These are phyloP conservation scores for Hyphantria cunea DNA, from an alignment of 1,140 invertebrate species.

Conservation along the genomic window DNA sequence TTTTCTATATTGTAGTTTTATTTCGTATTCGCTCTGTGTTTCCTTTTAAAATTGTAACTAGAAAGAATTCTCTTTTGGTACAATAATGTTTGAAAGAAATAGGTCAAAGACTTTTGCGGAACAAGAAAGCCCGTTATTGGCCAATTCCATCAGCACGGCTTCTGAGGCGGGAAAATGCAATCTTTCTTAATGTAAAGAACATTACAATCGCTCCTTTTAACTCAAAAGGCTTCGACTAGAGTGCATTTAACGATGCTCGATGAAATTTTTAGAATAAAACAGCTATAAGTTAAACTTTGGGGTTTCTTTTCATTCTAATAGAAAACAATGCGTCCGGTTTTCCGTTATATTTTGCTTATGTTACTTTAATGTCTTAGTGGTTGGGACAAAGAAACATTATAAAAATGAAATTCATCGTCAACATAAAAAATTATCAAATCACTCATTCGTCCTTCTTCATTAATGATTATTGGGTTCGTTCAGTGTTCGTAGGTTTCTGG, in stretches of 20 bases:
- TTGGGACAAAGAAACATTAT: not conserved
- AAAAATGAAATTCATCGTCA: too few species aligned
- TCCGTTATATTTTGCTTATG: constrained; percentile 2
- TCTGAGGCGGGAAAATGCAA: constrained; percentile 17
- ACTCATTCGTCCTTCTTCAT: too few species aligned
- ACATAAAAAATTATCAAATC: too few species aligned
- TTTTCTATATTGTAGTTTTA: not conserved
- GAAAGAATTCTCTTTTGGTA: not conserved
- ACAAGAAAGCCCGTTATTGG: constrained; percentile 17
- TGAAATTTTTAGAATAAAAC: constrained; percentile 26
- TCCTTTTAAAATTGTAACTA: constrained; percentile 2
- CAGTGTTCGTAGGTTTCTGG: too few species aligned
- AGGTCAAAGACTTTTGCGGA: constrained; percentile 13
- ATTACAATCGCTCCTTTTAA: constrained; percentile 24
- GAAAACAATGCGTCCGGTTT: not conserved
- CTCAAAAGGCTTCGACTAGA: constrained; percentile 9
- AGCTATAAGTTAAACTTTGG: constrained; percentile 14
- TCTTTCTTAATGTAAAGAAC: constrained; percentile 25
- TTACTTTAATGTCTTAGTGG: not conserved
- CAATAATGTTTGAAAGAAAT: constrained; percentile 5
- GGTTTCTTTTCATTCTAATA: constrained; percentile 19
- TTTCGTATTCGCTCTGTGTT: not conserved
- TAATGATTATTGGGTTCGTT: too few species aligned
- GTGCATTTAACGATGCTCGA: constrained; percentile 5
- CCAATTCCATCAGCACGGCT: constrained; percentile 16